A percentile compares a stretch with the other conserved stretches of the same genome.
Conservation (phyloP, 2,888 invertebrate species). For the Timema podura region DNA sequence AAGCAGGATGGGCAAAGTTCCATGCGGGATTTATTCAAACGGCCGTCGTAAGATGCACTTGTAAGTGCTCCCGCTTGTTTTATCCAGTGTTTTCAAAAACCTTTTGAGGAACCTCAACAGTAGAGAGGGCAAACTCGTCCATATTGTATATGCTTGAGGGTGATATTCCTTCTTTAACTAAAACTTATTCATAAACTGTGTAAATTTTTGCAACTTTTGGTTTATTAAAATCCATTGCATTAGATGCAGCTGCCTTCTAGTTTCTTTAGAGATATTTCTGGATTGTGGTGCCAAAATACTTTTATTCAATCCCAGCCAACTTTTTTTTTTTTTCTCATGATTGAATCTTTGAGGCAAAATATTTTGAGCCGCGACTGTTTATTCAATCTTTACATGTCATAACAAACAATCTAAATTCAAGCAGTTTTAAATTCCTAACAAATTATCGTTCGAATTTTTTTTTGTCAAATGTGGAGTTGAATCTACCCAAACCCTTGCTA, state of each 20-base stretch:
- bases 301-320: background rate
- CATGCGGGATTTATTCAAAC: conserved; percentile 32
- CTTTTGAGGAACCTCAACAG: background rate
- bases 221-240: background rate
- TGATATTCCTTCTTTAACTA: background rate
- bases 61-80: conserved; percentile 29
- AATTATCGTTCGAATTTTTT: background rate
- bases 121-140: background rate
- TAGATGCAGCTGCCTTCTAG: background rate
- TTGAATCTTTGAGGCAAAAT: background rate
- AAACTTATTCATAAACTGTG: background rate
- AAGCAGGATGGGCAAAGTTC: conserved; percentile 30
- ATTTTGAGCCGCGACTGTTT: background rate
- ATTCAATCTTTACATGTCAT: background rate
- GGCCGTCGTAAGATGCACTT: conserved; percentile 32
- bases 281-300: background rate
- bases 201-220: background rate
- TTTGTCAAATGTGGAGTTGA: background rate
- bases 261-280: background rate
- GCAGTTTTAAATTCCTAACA: background rate
- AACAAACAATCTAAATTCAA: conserved; percentile 2
- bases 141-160: background rate
- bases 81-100: background rate
- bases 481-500: background rate
- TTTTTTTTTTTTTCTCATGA: background rate